Conservation (phyloP, 35 echinoderm and acorn worm genomes). For the Anneissia japonica region DNA sequence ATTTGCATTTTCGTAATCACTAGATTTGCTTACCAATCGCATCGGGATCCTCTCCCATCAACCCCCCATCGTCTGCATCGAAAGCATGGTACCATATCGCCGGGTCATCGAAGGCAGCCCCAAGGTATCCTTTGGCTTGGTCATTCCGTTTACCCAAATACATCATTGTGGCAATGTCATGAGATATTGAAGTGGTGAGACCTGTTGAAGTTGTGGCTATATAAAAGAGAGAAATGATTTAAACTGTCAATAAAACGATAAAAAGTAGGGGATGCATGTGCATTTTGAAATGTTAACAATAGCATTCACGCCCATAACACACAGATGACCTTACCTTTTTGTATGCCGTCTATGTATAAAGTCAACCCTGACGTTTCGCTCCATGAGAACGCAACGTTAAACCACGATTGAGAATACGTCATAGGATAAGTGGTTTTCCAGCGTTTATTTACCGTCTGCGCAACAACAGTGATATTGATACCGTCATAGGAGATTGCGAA, state of each 20-base stretch:
- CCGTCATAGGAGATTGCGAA: slow-evolving; percentile 49
- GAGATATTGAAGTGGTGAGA: not conserved
- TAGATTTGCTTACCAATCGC: slow-evolving; percentile 37
- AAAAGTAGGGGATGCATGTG: no score
- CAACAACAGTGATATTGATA: slow-evolving; percentile 7
- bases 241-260: no score
- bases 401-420: slow-evolving; percentile 8
- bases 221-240: not conserved
- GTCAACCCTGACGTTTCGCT: slow-evolving; percentile 38
- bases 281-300: no score
- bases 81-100: slow-evolving; percentile 83
- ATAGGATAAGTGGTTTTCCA: not conserved
- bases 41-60: slow-evolving; percentile 59
- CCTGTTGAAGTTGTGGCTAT: slow-evolving; percentile 26
- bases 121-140: slow-evolving; percentile 49
- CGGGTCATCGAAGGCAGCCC: slow-evolving; percentile 76
- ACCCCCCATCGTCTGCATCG: slow-evolving; percentile 35
- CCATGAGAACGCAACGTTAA: slow-evolving; percentile 81
- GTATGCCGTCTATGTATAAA: slow-evolving; percentile 51
- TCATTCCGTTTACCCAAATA: slow-evolving; percentile 82
- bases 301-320: no score
- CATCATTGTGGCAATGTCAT: slow-evolving; percentile 39
- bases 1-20: no score
- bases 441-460: not conserved
- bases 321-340: slow-evolving; percentile 27